Base-by-base conservation (phyloP, 2,797 vertebrate species). In the Sparidentex hasta region DNA sequence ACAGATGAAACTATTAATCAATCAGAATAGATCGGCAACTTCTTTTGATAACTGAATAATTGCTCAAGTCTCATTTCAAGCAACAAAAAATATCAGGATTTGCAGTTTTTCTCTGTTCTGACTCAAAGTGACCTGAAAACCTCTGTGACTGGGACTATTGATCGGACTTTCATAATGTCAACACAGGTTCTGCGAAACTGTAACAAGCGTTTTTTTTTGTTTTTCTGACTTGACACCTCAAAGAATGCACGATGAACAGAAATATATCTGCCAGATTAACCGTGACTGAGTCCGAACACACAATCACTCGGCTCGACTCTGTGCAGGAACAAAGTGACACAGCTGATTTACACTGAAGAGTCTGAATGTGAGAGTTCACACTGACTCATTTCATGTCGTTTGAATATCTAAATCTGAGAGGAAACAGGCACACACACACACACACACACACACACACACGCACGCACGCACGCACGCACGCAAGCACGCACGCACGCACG, bases 341-440 rank as follows among this genome's bases (percentile, higher is more conserved):
- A 23, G 77, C 68, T 77, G 51, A 72, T 55, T 74, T 56, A 38
- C 51, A 67, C 7, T n/a, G 29, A 65, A 52, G 27, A 57, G 59
- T 55, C n/a, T 11, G 61, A 48, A 18, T 20, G 48, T 63, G 67
- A 0, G 54, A 79, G 33, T 71, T 75, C 43, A 38, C 46, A 41
- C 61, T 51, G 63, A 75, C 56, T 82, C 65, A 25, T 8, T 43
- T 48, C 41, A 20, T 7, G 9, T 65, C 21, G 13, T 78, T 71
- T 80, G 52, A 78, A 86, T 74, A 80, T 76, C 64, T 21, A 74
- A 80, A 72, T 75, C 43, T 29, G n/a, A 11, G 20, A 52, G 72
- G 54, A 74, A 56, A 16, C 62, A 59, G 16, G 20, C 25, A 48
- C 20, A 3, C 63, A 23, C 27, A 33, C 67, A 50, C 48, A 55